phyloP scores from a whole-genome alignment of 1,140 invertebrate species.

The Drosophila nigrodunni region DNA sequence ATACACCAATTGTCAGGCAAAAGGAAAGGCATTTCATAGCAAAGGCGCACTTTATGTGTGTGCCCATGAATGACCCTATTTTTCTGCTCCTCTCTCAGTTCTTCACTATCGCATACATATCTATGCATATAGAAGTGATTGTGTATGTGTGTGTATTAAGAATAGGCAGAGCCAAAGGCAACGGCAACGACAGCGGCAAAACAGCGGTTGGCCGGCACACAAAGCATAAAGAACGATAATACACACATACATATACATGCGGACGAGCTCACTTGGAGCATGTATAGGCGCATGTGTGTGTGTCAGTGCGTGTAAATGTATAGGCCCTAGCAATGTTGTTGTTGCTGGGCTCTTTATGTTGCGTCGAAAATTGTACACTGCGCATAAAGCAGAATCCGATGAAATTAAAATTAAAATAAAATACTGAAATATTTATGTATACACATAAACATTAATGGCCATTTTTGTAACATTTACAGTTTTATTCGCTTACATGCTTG shows the following conservation, averaged over 20 bases:
- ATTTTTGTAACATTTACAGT: slow-evolving; percentile 1
- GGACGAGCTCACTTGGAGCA: slow-evolving; percentile 16
- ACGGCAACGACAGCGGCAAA: slow-evolving; percentile 41
- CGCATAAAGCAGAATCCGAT: slow-evolving; percentile 49
- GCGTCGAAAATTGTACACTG: slow-evolving; percentile 56
- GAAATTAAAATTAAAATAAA: slow-evolving; percentile 43
- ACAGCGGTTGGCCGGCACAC: slow-evolving; percentile 62
- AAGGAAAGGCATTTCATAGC: slow-evolving; percentile 34
- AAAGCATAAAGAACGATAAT: slow-evolving; percentile 76
- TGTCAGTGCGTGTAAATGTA: neutral
- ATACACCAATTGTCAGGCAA: slow-evolving; percentile 37
- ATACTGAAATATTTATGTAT: slow-evolving; percentile 20
- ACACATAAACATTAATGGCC: neutral
- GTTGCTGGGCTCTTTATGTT: slow-evolving; percentile 39
- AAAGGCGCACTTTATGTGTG: slow-evolving; percentile 30
- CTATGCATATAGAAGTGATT: slow-evolving; percentile 35
- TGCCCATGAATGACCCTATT: slow-evolving; percentile 74
- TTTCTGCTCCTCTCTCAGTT: slow-evolving; percentile 38
- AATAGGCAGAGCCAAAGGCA: slow-evolving; percentile 57
- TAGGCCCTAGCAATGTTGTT: slow-evolving; percentile 39
- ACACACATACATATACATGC: slow-evolving; percentile 46
- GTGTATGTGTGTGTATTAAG: slow-evolving; percentile 48
- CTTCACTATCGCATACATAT: slow-evolving; percentile 53
- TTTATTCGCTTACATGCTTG: slow-evolving; percentile 66
- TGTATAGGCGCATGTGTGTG: slow-evolving; percentile 3